Evolutionary conservation across 2,797 vertebrate species (phyloP).

Genomic region (Gobio occitaniae): DNA sequence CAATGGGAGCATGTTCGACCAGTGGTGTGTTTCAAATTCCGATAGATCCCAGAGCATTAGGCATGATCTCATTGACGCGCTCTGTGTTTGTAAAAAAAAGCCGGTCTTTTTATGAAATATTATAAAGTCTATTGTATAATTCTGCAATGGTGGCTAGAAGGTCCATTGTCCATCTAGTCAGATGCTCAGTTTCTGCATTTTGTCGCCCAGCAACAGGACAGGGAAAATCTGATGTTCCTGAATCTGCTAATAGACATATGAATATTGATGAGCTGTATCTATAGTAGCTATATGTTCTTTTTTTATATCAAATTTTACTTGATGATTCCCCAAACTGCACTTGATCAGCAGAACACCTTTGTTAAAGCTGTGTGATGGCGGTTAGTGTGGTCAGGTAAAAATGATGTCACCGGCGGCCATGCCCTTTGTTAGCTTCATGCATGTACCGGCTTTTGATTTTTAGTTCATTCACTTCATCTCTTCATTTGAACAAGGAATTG

Average conservation of each 20-base stretch:
- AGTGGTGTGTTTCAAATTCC: constrained; percentile 44
- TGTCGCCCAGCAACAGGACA: constrained; percentile 58
- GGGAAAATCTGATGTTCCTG: neutral
- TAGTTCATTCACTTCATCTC: constrained; percentile 8
- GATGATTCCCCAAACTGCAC: neutral
- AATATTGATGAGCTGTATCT: neutral
- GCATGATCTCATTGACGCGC: neutral
- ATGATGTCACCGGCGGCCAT: constrained; percentile 45
- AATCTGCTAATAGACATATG: neutral
- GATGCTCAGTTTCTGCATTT: constrained; percentile 50
- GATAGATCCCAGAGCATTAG: constrained; percentile 31
- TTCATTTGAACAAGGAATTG: neutral
- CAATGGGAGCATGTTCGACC: neutral
- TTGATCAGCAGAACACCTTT: constrained; percentile 24
- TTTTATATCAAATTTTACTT: neutral
- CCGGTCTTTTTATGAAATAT: neutral
- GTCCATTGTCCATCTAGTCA: constrained; percentile 44
- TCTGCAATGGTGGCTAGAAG: neutral
- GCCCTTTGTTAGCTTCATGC: constrained; percentile 33
- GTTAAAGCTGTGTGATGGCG: constrained; percentile 39
- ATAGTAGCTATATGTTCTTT: neutral
- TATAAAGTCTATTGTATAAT: neutral
- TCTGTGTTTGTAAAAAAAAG: neutral
- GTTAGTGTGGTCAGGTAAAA: constrained; percentile 40
- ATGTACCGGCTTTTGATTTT: constrained; percentile 1